These are phyloP conservation scores for Ephialtes manifestator DNA, from an alignment of 2,888 invertebrate genomes.

Conservation along the genomic window DNA sequence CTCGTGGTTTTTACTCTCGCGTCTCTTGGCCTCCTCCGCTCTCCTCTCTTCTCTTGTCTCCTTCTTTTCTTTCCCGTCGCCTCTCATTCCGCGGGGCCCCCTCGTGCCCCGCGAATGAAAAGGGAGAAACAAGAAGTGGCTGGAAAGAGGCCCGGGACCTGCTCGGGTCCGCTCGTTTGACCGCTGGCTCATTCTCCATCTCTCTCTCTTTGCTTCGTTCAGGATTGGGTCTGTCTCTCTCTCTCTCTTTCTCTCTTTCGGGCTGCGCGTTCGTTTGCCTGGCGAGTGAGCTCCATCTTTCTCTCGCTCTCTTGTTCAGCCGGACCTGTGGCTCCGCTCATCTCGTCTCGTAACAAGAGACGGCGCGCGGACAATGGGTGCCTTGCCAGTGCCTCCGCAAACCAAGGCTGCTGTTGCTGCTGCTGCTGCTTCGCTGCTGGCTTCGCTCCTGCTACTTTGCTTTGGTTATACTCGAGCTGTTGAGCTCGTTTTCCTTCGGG, in stretches of 20 bases:
- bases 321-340: slow-evolving; percentile 70
- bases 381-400: slow-evolving; percentile 81
- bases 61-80: slow-evolving; percentile 23
- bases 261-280: slow-evolving; percentile 56
- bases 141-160: slow-evolving; percentile 68
- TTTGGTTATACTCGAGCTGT: slow-evolving; percentile 49
- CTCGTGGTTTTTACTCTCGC: slow-evolving; percentile 66
- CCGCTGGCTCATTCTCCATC: slow-evolving; percentile 55
- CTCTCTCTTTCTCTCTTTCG: slow-evolving; percentile 33
- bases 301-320: slow-evolving; percentile 15
- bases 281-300: slow-evolving; percentile 31
- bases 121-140: slow-evolving; percentile 65
- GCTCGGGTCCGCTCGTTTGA: slow-evolving; percentile 67
- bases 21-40: slow-evolving; percentile 22
- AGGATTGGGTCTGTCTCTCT: slow-evolving; percentile 3
- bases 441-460: slow-evolving; percentile 40
- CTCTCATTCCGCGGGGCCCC: slow-evolving; percentile 27
- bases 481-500: slow-evolving; percentile 32
- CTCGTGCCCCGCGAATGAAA: slow-evolving; percentile 30
- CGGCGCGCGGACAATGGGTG: slow-evolving; percentile 84
- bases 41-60: slow-evolving; percentile 16
- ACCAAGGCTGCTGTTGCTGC: slow-evolving; percentile 78
- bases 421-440: slow-evolving; percentile 67
- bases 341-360: slow-evolving; percentile 83
- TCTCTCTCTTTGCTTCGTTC: slow-evolving; percentile 24